Evolutionary conservation across 2,797 vertebrate species (phyloP).

Genomic region (Halcyon smyrnensis): DNA sequence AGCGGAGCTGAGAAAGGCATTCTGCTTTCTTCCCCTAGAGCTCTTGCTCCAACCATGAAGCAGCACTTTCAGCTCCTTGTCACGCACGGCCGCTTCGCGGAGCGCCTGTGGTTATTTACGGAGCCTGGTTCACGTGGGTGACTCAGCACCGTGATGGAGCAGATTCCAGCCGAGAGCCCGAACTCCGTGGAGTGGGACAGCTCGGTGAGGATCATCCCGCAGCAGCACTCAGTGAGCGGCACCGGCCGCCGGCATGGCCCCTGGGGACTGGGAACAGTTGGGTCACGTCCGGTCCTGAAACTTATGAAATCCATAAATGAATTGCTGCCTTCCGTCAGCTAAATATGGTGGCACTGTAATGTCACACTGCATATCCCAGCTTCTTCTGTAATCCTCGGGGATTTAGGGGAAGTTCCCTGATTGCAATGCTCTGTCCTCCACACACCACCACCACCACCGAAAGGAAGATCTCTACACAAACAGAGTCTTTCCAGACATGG

Average conservation of each 20-base stretch:
- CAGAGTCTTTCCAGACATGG: not conserved
- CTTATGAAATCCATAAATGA: not conserved
- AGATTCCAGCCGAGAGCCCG: not conserved
- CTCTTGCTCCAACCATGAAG: not conserved
- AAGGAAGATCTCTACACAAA: not conserved
- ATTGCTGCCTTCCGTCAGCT: not conserved
- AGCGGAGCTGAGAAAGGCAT: not conserved
- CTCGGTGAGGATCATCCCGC: fast-evolving
- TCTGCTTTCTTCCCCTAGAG: not conserved
- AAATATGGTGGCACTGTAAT: not conserved
- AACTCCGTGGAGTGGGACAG: fast-evolving
- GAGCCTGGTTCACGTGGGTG: not conserved
- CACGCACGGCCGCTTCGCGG: fast-evolving
- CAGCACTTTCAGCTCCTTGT: not conserved
- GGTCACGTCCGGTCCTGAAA: fast-evolving
- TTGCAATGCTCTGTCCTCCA: not conserved
- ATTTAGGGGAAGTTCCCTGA: not conserved
- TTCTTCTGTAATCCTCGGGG: not conserved
- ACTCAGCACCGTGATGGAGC: not conserved
- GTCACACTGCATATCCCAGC: not conserved
- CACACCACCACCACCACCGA: fast-evolving
- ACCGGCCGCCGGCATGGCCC: not conserved
- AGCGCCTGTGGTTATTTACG: not conserved
- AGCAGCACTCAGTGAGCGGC: fast-evolving
- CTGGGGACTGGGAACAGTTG: not conserved